Base-by-base conservation (phyloP, 2,888 invertebrate species). In the Mylabris sibirica region DNA sequence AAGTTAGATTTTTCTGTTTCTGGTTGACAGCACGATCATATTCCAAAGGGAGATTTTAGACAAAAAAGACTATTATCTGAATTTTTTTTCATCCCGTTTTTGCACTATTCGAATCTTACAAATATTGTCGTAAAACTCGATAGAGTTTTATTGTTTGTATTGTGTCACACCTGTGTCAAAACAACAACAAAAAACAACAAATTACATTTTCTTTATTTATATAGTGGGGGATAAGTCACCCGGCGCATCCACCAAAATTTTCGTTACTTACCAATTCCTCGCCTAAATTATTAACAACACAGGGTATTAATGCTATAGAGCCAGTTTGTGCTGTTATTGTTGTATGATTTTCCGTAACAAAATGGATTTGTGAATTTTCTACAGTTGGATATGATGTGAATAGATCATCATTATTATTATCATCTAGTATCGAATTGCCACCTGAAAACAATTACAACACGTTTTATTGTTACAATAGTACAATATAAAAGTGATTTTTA, bases 221-320 rank as follows among this genome's bases (percentile, higher is more conserved):
- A 17, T n/a, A 5, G 4, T 4, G 17, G 12, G 12, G 9, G 22
- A 53, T 24, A 24, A 53, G 22, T 22, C 53, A 8, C 57, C 57
- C 57, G 57, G 57, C 57, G 57, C 57, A 9, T 57, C 57, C 57
- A 8, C 57, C 57, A 57, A 26, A 57, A n/a, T n/a, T n/a, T n/a
- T n/a, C n/a, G n/a, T n/a, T n/a, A 90, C 94, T 93, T 85, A 95
- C 95, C 89, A 93, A 92, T 79, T 95, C 94, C 84, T 95, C 94
- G 64, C 95, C 94, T 77, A 95, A 92, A 83, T 94, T 93, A 83
- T 92, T 92, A 74, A 95, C 93, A 73, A 93, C 89, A 83, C 95
- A 95, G 1, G 95, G 95, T 72, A 95, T 87, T 69, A 93, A 88
- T 3, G 95, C 94, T 0, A 93, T 94, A 69, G 94, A 93, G 17